Evolutionary conservation across 2,888 invertebrate species (phyloP).

Genomic region (Creontiades dilutus): DNA sequence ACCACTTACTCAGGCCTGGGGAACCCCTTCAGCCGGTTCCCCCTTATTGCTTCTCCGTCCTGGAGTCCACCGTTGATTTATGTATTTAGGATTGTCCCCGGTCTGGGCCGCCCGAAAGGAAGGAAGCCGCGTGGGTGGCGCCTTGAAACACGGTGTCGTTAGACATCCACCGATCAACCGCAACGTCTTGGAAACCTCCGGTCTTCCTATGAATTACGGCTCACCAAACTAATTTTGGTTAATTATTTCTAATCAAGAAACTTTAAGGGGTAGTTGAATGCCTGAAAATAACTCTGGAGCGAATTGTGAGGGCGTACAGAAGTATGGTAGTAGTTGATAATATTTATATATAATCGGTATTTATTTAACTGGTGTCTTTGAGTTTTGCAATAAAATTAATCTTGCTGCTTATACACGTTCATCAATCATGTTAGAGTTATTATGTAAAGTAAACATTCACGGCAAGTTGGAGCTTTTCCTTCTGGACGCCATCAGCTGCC

Average conservation of each 20-base stretch:
- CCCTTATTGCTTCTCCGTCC: slow-evolving; percentile 9
- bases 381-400: too few relatives aligned
- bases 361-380: too few relatives aligned
- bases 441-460: too few relatives aligned
- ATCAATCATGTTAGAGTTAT: too few relatives aligned
- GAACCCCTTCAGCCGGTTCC: not conserved
- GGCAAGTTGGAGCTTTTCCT: too few relatives aligned
- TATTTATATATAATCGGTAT: too few relatives aligned
- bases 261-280: too few relatives aligned
- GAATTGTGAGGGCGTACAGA: too few relatives aligned
- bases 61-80: slow-evolving; percentile 26
- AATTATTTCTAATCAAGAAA: not conserved
- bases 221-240: not conserved
- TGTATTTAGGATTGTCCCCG: slow-evolving; percentile 53
- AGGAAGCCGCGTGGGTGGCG: slow-evolving; percentile 64
- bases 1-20: slow-evolving; percentile 63
- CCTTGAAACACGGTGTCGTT: slow-evolving; percentile 60
- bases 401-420: too few relatives aligned
- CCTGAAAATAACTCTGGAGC: too few relatives aligned
- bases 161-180: slow-evolving; percentile 50
- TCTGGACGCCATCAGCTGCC: too few relatives aligned
- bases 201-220: not conserved
- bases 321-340: too few relatives aligned
- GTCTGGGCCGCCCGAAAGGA: slow-evolving; percentile 7
- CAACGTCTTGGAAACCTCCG: slow-evolving; percentile 12